Evolutionary conservation across 1,140 invertebrate genomes (phyloP), one percentile per base, ranked within the genome.

Genomic region (Drosophila bocki): DNA sequence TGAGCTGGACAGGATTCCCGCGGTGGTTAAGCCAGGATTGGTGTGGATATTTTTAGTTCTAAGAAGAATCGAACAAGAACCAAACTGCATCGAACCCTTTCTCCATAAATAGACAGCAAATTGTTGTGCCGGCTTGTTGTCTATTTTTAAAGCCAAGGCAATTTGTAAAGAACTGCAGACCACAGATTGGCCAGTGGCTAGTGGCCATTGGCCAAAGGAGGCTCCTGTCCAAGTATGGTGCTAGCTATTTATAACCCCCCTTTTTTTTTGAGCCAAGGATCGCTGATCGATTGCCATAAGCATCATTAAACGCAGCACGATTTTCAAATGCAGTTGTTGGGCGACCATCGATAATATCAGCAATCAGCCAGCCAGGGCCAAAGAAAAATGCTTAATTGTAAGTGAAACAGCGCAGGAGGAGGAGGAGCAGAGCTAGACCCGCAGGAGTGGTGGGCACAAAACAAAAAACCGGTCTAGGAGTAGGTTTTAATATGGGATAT

Each of bases 51-150:
- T 78, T 78, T 79, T 79, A 79, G 75, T 75, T 78, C 75, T 78
- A 71, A 78, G 75, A 54, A 59, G 54, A 15, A 11, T 78, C 75
- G 78, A 71, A 78, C 59, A 54, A 59, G 54, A 15, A 11, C 15
- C 53, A 15, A 19, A 19, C 2, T 22, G 8, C 42, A 69, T 7
- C n/a, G 45, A 62, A 65, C 59, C 67, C 75, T 79, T 79, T 79
- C 76, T 78, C 76, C 76, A 79, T 79, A 79, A 79, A 79, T 79
- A 79, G 76, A 71, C 76, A 47, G 39, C 57, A 61, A 76, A 75
- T 75, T 75, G 64, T 56, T 57, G n/a, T 56, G n/a, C 11, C 64
- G 13, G 12, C 32, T 9, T 60, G 62, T 57, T 78, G 76, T 78
- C 65, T 71, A 71, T 78, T 79, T 72, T 78, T 79, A 79, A 72